Percentiles rank a stretch among this genome's conserved stretches.
These are phyloP conservation scores for Bradysia coprophila DNA, from an alignment of 1,140 invertebrate species.

Conservation along the genomic window DNA sequence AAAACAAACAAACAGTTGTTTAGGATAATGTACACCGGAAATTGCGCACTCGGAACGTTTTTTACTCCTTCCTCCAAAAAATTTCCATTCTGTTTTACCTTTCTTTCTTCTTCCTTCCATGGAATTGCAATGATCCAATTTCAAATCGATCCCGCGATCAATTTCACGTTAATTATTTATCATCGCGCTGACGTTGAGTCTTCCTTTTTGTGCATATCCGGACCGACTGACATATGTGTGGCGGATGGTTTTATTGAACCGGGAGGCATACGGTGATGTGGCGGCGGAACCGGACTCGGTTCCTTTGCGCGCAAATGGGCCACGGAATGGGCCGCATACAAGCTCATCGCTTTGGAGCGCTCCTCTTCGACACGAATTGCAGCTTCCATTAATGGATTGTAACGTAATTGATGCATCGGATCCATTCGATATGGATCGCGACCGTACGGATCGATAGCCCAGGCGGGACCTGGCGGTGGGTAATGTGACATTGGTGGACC, in stretches of 20 bases:
- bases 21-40: too few species aligned
- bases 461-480: constrained; percentile 29
- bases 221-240: constrained; percentile 11
- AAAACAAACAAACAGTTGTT: background rate
- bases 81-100: too few species aligned
- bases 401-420: constrained; percentile 34
- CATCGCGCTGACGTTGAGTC: constrained; percentile 28
- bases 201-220: constrained; percentile 30
- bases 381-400: constrained; percentile 52
- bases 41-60: too few species aligned
- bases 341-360: constrained; percentile 47
- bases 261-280: constrained; percentile 24
- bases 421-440: constrained; percentile 47
- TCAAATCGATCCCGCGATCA: background rate
- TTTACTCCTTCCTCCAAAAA: too few species aligned
- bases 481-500: constrained; percentile 35
- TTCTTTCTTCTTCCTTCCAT: too few species aligned
- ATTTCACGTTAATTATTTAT: constrained; percentile 13
- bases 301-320: constrained; percentile 36
- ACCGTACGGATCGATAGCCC: constrained; percentile 34
- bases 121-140: too few species aligned
- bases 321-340: constrained; percentile 37
- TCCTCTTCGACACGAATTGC: constrained; percentile 53
- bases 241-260: constrained; percentile 10
- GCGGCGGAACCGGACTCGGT: constrained; percentile 34